Percentiles rank a stretch among this genome's conserved stretches.
Evolutionary conservation across 2,797 vertebrate genomes (phyloP).

Genomic region (Liasis olivaceus): DNA sequence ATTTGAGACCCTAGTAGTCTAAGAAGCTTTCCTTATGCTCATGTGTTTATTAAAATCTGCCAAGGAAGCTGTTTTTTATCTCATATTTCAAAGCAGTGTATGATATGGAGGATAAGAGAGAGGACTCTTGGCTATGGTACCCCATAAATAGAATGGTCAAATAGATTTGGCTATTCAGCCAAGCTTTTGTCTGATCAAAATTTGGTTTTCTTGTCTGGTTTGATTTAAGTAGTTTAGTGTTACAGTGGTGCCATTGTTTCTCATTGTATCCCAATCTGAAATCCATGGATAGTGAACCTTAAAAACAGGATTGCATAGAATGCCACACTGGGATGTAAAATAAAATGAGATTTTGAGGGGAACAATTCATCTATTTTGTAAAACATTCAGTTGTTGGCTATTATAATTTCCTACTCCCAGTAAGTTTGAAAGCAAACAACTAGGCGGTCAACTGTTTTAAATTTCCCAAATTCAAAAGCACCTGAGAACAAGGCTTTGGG

Average conservation of each 20-base stretch:
- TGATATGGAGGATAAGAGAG: not conserved
- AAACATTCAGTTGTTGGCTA: not conserved
- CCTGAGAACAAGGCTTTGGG: not conserved
- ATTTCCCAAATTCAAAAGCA: not conserved
- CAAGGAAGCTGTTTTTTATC: not conserved
- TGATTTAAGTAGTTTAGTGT: too few relatives aligned
- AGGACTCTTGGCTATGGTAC: not conserved
- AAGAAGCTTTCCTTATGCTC: not conserved
- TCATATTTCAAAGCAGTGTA: not conserved
- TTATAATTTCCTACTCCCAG: not conserved
- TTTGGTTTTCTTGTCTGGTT: not conserved
- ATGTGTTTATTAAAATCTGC: not conserved
- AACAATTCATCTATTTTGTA: not conserved
- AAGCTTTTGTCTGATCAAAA: not conserved
- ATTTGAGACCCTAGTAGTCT: not conserved
- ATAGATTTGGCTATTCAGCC: not conserved
- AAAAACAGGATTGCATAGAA: too few relatives aligned
- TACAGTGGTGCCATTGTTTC: too few relatives aligned
- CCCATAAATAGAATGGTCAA: not conserved
- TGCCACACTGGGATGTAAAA: too few relatives aligned
- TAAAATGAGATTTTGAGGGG: not conserved
- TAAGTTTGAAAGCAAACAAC: not conserved
- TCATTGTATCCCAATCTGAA: too few relatives aligned
- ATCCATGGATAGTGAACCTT: too few relatives aligned
- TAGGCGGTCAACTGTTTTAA: not conserved